phyloP scores from a whole-genome alignment of 2,797 vertebrate genomes.

The Steatocranus sp. region DNA sequence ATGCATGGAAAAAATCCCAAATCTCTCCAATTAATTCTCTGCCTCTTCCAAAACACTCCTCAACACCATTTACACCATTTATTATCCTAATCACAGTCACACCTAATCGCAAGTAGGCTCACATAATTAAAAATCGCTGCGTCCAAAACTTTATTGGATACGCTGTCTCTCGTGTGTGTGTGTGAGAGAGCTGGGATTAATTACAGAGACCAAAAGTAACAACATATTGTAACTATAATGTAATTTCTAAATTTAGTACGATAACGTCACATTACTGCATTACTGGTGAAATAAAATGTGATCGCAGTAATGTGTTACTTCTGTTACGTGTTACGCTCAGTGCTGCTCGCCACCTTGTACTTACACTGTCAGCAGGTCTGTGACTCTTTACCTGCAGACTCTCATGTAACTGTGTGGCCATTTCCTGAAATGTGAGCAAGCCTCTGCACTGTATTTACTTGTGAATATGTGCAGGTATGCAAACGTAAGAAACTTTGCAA shows the following conservation, averaged over 20 bases:
- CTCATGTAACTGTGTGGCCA: not conserved
- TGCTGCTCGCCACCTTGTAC: not conserved
- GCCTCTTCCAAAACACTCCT: not conserved
- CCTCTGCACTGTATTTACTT: not conserved
- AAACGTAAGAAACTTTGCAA: conserved; percentile 3
- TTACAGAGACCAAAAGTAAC: conserved; percentile 23
- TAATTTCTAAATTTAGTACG: not conserved
- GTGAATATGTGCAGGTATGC: not conserved
- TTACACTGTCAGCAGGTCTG: conserved; percentile 10
- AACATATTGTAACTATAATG: not conserved
- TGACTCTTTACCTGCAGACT: not conserved
- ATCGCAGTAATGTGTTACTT: not conserved
- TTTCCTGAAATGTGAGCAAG: not conserved
- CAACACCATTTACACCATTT: not conserved
- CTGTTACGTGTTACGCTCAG: not conserved
- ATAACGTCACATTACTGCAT: not conserved
- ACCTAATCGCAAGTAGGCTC: not conserved
- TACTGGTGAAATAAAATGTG: not conserved
- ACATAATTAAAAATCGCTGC: not conserved
- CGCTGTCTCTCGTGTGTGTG: not conserved
- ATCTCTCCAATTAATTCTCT: not conserved
- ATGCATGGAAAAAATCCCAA: not conserved
- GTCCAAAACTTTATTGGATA: not conserved
- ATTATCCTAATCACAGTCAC: not conserved
- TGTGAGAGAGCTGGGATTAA: not conserved